Conservation (phyloP, 2,113 vertebrate genomes). For the Crotalus horridus region DNA sequence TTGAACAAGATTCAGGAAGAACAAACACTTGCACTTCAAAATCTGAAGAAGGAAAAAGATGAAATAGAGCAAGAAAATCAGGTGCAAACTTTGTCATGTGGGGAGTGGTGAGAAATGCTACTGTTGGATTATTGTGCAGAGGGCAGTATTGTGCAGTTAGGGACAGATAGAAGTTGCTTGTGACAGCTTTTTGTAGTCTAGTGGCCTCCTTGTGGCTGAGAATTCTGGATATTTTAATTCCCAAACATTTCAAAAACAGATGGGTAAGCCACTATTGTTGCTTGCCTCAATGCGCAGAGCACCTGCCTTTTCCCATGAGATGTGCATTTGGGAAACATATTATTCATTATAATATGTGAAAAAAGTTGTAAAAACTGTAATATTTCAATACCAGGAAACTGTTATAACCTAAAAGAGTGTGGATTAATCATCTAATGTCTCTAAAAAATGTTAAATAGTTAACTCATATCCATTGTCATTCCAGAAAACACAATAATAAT, state of each 20-base stretch:
- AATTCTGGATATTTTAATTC: neutral
- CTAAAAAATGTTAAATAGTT: neutral
- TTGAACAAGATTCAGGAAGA: slow-evolving; percentile 44
- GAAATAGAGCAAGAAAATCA: slow-evolving; percentile 40
- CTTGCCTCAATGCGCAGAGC: neutral
- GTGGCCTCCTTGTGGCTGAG: neutral
- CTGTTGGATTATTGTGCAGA: neutral
- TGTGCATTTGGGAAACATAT: neutral
- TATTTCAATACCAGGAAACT: neutral
- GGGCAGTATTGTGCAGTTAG: neutral
- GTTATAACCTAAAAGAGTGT: neutral
- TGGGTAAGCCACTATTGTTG: neutral
- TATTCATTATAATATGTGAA: neutral
- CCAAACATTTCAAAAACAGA: neutral
- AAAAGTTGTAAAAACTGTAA: neutral
- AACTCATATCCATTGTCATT: neutral
- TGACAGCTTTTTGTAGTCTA: neutral
- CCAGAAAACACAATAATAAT: neutral
- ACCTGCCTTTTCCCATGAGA: neutral
- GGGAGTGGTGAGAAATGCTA: neutral
- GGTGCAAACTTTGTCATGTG: slow-evolving; percentile 32
- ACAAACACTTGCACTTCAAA: slow-evolving; percentile 11
- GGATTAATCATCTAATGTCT: neutral
- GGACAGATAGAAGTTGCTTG: neutral
- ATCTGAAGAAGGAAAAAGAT: slow-evolving; percentile 45